Base-by-base conservation (phyloP, 2,888 invertebrate genomes). In the Neria commutata region DNA sequence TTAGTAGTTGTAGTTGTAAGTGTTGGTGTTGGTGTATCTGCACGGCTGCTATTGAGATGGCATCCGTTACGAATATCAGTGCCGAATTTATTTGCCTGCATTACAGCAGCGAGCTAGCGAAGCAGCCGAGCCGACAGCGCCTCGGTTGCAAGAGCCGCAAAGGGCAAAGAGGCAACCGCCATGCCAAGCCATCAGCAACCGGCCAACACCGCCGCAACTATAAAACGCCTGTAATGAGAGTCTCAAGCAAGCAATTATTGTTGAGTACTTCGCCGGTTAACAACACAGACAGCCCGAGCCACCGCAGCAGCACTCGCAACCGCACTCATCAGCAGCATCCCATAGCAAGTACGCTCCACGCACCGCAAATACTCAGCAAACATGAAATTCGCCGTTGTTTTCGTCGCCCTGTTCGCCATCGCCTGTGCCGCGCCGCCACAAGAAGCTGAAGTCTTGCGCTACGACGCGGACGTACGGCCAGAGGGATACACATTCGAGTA, bases 381-480 rank as follows among this genome's bases (percentile, higher is more conserved):
- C 19, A 77, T 76, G 76, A 75, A 75, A 65, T 68, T 65, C 65
- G 58, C 46, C 40, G 57, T 61, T 56, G 67, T 72, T 53, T 68
- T 72, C 53, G 64, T 76, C 59, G 72, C 73, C 64, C 60, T 74
- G 55, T 62, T 73, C 51, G 75, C 69, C 54, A 71, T 71, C 51
- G 78, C 69, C 26, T 61, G 72, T 58, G 76, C 75, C 26, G 78
- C 78, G 34, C 77, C 70, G 21, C 55, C 67, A 37, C 79, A 85
- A 73, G 86, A 87, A 68, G 88, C 86, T 2, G 84, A 85, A 71
- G 83, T 89, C 63, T 65, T 87, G 50, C 85, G 86, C 63, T 87
- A 86, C 71, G 88, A 88, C 45, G 82, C 83, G 60, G 85, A 88
- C 75, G 77, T 78, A 50, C 78, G 77, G 60, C 76, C 78, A 23